These are phyloP conservation scores for Heteromurus nitidus DNA, from an alignment of 2,888 invertebrate genomes.

Conservation along the genomic window DNA sequence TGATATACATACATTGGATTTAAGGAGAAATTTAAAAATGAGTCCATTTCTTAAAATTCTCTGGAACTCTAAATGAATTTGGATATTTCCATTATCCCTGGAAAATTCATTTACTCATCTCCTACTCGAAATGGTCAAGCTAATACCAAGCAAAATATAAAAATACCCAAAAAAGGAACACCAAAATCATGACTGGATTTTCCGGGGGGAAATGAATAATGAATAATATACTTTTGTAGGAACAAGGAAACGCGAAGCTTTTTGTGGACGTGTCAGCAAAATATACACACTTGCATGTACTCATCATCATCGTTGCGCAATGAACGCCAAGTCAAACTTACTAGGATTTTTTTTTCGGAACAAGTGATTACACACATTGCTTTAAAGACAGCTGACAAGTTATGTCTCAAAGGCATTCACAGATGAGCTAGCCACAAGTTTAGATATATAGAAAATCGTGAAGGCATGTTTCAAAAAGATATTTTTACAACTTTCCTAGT, in stretches of 20 bases:
- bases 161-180: conserved; percentile 19
- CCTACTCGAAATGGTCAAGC: background rate
- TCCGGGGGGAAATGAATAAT: background rate
- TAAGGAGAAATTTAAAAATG: background rate
- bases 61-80: background rate
- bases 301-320: background rate
- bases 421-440: conserved; percentile 2
- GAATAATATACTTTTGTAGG: conserved; percentile 2
- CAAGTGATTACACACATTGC: conserved; percentile 21
- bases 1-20: background rate
- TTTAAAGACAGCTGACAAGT: conserved; percentile 53
- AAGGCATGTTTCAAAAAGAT: conserved; percentile 6
- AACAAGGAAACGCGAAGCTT: background rate
- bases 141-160: background rate
- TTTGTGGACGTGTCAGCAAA: background rate
- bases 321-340: too few relatives aligned
- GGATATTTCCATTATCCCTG: background rate
- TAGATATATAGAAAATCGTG: background rate
- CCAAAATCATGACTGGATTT: conserved; percentile 14
- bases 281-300: background rate
- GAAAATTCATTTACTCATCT: background rate
- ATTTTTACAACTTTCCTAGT: conserved; percentile 43
- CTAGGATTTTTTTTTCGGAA: too few relatives aligned
- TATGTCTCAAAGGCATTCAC: conserved; percentile 52
- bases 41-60: background rate